phyloP scores from a whole-genome alignment of 1,140 invertebrate genomes.

The Euwallacea fornicatus region DNA sequence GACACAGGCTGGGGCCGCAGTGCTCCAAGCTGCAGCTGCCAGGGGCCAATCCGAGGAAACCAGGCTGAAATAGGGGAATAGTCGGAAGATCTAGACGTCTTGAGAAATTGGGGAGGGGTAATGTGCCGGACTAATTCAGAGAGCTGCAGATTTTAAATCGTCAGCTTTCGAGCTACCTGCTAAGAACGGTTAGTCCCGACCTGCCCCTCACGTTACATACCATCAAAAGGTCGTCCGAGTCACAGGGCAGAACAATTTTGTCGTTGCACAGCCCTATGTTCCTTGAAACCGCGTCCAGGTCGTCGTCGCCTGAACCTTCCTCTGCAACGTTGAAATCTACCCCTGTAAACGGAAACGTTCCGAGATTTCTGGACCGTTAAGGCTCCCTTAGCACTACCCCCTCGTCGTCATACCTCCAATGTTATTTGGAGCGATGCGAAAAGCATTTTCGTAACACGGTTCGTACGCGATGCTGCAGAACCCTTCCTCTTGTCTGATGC shows the following conservation, averaged over 20 bases:
- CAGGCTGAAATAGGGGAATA: conserved; percentile 55
- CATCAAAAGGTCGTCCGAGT: conserved; percentile 78
- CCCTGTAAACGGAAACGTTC: conserved; percentile 17
- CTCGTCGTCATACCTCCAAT: conserved; percentile 13
- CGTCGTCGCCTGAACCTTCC: conserved; percentile 55
- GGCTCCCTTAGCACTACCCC: too few relatives aligned
- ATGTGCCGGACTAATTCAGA: too few relatives aligned
- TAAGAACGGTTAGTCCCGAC: too few relatives aligned
- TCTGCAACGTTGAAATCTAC: conserved; percentile 49
- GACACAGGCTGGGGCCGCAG: conserved; percentile 73
- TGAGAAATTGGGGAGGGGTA: not conserved
- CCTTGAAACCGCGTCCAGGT: conserved; percentile 31
- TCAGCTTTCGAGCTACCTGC: not conserved
- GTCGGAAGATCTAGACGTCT: not conserved
- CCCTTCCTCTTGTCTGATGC: conserved; percentile 67
- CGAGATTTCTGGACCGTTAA: too few relatives aligned
- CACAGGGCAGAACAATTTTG: conserved; percentile 76
- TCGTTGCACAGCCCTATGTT: conserved; percentile 63
- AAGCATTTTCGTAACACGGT: conserved; percentile 73
- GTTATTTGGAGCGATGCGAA: conserved; percentile 67
- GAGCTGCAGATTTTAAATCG: conserved; percentile 22
- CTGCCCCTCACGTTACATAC: conserved; percentile 54
- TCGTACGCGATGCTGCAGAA: conserved; percentile 77
- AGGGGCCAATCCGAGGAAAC: conserved; percentile 54
- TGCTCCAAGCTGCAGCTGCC: conserved; percentile 72